phyloP scores from a whole-genome alignment of 2,797 vertebrate genomes.

The Podargus strigoides region DNA sequence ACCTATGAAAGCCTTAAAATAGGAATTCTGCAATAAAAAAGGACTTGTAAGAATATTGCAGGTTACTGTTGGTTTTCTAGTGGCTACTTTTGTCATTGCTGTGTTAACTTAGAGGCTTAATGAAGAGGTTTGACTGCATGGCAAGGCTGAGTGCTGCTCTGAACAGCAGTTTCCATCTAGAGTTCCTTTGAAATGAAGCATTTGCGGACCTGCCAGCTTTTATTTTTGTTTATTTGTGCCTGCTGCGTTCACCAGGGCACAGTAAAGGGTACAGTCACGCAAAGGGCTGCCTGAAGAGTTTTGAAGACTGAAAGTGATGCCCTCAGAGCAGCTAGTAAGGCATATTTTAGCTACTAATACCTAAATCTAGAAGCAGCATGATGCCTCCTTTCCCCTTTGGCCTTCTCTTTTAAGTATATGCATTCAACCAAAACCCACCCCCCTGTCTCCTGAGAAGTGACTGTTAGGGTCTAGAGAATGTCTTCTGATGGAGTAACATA shows the following conservation, averaged over 20 bases:
- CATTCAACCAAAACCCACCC: not conserved
- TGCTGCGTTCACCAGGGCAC: not conserved
- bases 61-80: not conserved
- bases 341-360: not conserved
- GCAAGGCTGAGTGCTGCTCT: not conserved
- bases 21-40: not conserved
- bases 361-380: not conserved
- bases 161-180: not conserved
- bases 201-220: not conserved
- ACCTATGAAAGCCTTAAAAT: not conserved
- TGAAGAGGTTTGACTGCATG: not conserved
- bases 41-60: not conserved
- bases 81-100: not conserved
- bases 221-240: not conserved
- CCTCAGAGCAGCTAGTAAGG: not conserved
- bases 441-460: not conserved
- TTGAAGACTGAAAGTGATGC: not conserved
- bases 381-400: not conserved
- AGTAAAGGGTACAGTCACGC: not conserved
- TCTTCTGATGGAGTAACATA: rapidly evolving
- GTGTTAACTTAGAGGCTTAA: not conserved
- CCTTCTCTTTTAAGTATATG: not conserved
- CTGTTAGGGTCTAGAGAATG: not conserved
- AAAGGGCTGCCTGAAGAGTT: not conserved
- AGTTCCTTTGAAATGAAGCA: not conserved